Evolutionary conservation across 2,797 vertebrate species (phyloP).

Genomic region (Cossypha caffra): DNA sequence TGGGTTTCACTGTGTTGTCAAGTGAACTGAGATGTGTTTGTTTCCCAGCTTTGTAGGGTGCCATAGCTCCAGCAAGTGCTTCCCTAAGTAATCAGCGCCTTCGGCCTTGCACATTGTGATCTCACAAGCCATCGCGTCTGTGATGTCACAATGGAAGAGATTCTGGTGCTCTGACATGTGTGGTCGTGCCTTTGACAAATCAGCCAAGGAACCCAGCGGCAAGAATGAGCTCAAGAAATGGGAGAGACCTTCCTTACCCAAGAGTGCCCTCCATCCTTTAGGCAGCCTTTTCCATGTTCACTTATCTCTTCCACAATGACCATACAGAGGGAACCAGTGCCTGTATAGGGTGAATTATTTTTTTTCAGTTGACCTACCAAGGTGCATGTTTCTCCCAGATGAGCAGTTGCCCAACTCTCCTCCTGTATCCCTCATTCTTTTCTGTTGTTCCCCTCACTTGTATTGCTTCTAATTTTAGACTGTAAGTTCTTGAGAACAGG

Average conservation of each 20-base stretch:
- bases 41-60: conserved; percentile 39
- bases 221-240: conserved; percentile 38
- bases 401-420: background rate
- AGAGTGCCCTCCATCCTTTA: background rate
- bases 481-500: conserved; percentile 61
- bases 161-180: conserved; percentile 38
- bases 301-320: background rate
- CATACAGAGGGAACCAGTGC: background rate
- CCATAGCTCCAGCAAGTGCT: background rate
- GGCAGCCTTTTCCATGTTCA: background rate
- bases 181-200: conserved; percentile 7
- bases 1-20: background rate
- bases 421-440: background rate
- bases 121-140: conserved; percentile 40
- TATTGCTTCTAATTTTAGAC: conserved; percentile 18
- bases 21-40: conserved; percentile 45
- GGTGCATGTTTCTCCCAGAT: background rate
- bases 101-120: conserved; percentile 35
- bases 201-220: conserved; percentile 6
- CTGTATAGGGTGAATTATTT: background rate
- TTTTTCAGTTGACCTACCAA: background rate
- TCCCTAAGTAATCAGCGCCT: background rate
- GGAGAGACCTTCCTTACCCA: background rate
- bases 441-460: background rate
- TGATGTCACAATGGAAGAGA: conserved; percentile 55